Evolutionary conservation across 2,888 invertebrate species (phyloP), one percentile per base, ranked within the genome.

Genomic region (Drosophila melanocephala): DNA sequence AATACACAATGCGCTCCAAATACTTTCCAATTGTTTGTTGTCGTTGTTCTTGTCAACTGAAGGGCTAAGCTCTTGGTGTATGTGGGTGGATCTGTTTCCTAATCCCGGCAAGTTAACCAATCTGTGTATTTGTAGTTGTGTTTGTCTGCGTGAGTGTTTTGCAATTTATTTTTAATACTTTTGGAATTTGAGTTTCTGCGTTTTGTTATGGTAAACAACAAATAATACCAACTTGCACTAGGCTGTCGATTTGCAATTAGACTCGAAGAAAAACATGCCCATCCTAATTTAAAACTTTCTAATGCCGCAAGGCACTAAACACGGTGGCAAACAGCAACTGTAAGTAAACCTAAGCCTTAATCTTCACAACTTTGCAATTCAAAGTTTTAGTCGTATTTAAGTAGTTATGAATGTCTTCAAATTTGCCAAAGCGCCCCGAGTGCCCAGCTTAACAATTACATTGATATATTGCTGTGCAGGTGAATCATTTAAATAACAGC

Each of bases 111-210:
- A 47, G 26, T 47, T 16, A 16, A 26, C 26, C 47, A 26, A 19
- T 52, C 33, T n/a, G 58, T 58, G 52, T 16, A 22, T 16, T 37
- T 10, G 32, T 9, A n/a, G 37, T 3, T 33, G 33, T 56, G 47
- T 39, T 22, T 28, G 52, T 52, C 35, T 12, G 37, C n/a, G 53
- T 39, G 47, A 26, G 26, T 59, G 68, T 72, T 66, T 60, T 72
- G 50, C 51, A 75, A 68, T 78, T 75, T 75, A 63, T 75, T 68
- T 79, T 67, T 61, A 68, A 75, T 75, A 67, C 79, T 75, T 47
- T 47, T 42, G 56, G 28, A 73, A 68, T 75, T 56, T 64, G 53
- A 66, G 19, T 56, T 62, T 59, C 56, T 61, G 47, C 64, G 30
- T 52, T 44, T 72, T 64, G 55, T 51, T 65, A n/a, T 12, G n/a